These are phyloP conservation scores for Drosophila recens DNA, from an alignment of 2,888 invertebrate genomes.

Conservation along the genomic window DNA sequence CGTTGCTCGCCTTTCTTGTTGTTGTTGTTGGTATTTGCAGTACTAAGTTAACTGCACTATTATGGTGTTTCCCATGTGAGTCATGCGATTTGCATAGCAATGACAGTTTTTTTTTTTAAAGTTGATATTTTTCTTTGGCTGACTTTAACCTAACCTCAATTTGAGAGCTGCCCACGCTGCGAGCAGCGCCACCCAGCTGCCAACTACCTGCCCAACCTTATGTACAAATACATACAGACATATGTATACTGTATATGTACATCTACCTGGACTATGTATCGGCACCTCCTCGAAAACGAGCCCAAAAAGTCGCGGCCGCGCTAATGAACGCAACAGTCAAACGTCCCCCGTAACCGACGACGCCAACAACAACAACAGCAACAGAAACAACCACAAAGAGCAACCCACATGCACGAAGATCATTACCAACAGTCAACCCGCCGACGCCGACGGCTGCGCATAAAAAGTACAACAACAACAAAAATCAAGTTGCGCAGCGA, in stretches of 20 bases:
- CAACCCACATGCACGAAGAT: conserved; percentile 78
- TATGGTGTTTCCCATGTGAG: conserved; percentile 73
- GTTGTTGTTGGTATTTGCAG: conserved; percentile 12
- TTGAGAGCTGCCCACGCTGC: conserved; percentile 44
- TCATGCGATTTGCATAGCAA: conserved; percentile 66
- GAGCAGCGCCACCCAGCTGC: conserved; percentile 61
- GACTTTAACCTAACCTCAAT: conserved; percentile 47
- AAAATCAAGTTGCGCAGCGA: conserved; percentile 74
- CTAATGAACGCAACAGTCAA: conserved; percentile 80
- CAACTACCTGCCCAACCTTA: conserved; percentile 65
- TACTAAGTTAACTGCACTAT: conserved; percentile 34
- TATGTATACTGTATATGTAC: conserved; percentile 4
- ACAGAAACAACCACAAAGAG: conserved; percentile 49
- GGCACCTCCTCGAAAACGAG: conserved; percentile 71
- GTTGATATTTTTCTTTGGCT: conserved; percentile 30
- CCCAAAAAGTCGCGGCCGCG: conserved; percentile 70
- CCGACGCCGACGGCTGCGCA: conserved; percentile 54
- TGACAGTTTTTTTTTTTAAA: conserved; percentile 28
- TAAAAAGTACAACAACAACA: conserved; percentile 57
- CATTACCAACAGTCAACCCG: conserved; percentile 73
- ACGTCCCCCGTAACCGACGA: conserved; percentile 55
- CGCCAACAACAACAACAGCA: conserved; percentile 39
- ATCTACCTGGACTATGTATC: conserved; percentile 74
- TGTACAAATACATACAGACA: conserved; percentile 17
- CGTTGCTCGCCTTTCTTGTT: conserved; percentile 21